Percentiles rank a stretch among this genome's conserved stretches.
phyloP scores from a whole-genome alignment of 2,888 invertebrate genomes.

The Oligia latruncula region DNA sequence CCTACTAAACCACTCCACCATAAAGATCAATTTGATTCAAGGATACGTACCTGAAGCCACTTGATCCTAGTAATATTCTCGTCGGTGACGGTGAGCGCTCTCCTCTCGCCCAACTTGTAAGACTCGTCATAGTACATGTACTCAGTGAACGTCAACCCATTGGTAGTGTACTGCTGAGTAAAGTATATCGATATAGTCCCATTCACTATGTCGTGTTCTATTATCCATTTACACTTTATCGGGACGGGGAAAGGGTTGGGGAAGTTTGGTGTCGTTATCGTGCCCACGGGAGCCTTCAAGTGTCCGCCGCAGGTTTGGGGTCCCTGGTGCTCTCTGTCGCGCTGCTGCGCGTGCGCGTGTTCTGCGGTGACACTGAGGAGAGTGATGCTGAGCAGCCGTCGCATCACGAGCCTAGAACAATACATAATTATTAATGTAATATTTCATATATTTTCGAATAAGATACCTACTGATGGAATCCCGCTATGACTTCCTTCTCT shows the following conservation, averaged over 20 bases:
- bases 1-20: background rate
- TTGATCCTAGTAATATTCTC: conserved; percentile 93
- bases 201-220: conserved; percentile 93
- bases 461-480: too few relatives aligned
- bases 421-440: background rate
- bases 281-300: conserved; percentile 91
- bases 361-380: background rate
- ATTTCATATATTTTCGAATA: background rate
- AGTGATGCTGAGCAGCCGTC: conserved; percentile 71
- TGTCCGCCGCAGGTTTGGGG: conserved; percentile 92
- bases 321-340: conserved; percentile 75
- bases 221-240: conserved; percentile 96
- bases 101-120: conserved; percentile 91
- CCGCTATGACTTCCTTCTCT: too few relatives aligned
- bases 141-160: conserved; percentile 94
- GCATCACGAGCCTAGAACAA: conserved; percentile 81
- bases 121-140: conserved; percentile 93
- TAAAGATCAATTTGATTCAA: background rate
- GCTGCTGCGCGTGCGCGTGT: conserved; percentile 70
- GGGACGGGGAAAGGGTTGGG: conserved; percentile 95
- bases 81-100: conserved; percentile 93
- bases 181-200: conserved; percentile 95
- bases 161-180: conserved; percentile 96
- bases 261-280: conserved; percentile 96
- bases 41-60: conserved; percentile 86